Percentiles rank a stretch among this genome's conserved stretches.
phyloP scores from a whole-genome alignment of 1,140 invertebrate genomes.

The Meteorus sp. region DNA sequence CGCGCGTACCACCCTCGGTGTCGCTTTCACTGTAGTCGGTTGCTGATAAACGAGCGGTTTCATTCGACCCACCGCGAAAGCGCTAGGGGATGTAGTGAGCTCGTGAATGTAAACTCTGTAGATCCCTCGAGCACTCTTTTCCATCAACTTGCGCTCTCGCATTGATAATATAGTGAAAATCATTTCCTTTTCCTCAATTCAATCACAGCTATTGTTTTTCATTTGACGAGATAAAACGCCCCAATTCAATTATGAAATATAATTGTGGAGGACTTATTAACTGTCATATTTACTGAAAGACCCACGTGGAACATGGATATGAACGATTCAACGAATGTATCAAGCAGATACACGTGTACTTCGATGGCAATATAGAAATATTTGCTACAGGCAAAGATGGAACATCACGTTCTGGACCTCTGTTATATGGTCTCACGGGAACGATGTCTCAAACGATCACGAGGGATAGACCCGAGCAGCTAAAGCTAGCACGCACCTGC shows the following conservation, averaged over 20 bases:
- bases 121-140: slow-evolving; percentile 26
- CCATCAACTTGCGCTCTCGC: neutral
- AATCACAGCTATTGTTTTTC: neutral
- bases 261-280: too few species aligned
- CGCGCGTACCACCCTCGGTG: slow-evolving; percentile 50
- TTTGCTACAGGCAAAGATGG: slow-evolving; percentile 30
- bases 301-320: slow-evolving; percentile 8
- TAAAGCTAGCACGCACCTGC: slow-evolving; percentile 29
- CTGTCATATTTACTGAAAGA: too few species aligned
- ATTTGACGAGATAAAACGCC: neutral
- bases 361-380: neutral
- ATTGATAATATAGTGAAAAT: neutral
- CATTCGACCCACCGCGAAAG: slow-evolving; percentile 31
- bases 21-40: slow-evolving; percentile 58
- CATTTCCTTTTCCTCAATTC: slow-evolving; percentile 29
- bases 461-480: slow-evolving; percentile 33
- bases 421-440: slow-evolving; percentile 47
- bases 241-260: too few species aligned
- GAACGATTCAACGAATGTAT: too few species aligned
- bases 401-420: slow-evolving; percentile 46
- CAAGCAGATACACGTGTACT: neutral
- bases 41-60: slow-evolving; percentile 59
- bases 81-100: slow-evolving; percentile 26
- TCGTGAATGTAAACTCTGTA: slow-evolving; percentile 51
- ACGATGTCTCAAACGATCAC: slow-evolving; percentile 58